Evolutionary conservation across 2,113 vertebrate species (phyloP), one percentile per base, ranked within the genome.

Genomic region (Phaethornis superciliosus): DNA sequence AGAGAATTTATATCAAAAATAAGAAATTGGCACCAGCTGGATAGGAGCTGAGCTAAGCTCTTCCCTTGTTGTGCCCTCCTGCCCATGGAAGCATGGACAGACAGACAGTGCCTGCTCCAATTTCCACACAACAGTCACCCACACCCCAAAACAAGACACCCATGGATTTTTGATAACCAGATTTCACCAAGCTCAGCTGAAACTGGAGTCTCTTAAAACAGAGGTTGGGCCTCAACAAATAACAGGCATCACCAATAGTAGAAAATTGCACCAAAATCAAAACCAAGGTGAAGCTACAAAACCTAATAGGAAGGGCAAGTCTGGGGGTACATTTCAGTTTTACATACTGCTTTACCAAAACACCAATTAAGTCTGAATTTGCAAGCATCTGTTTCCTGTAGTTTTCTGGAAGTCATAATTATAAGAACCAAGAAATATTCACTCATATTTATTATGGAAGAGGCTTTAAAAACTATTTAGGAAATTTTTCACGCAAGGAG

Each of bases 71-170:
- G 40, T 42, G 85, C 16, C 3, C 0, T 17, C 3, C 7, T 21
- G 40, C 8, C 46, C 26, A 1, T 0, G 33, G 30, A 72, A 5
- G 9, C 35, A 42, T 0, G 28, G 49, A 47, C 20, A 10, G 27
- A 18, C 33, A 59, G 32, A 19, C 54, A 6, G 23, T 5, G 23
- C 1, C 1, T 33, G 52, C 62, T 75, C 16, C 2, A 0, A 12
- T 23, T 12, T 51, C 46, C 19, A 5, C n/a, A 22, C 12, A 6
- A 20, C 49, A 40, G 13, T 8, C 54, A 60, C 15, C 21, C 12
- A 3, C 7, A 35, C 1, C 32, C 74, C 72, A 63, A 40, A 40
- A 35, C 2, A 12, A 8, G 27, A 44, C n/a, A 10, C 1, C 3
- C 42, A 33, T 27, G 30, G 5, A 2, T 3, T 65, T 62, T 5